Evolutionary conservation across 2,113 vertebrate genomes (phyloP), one percentile per base, ranked within the genome.

Genomic region (Circaetus cinerascens): DNA sequence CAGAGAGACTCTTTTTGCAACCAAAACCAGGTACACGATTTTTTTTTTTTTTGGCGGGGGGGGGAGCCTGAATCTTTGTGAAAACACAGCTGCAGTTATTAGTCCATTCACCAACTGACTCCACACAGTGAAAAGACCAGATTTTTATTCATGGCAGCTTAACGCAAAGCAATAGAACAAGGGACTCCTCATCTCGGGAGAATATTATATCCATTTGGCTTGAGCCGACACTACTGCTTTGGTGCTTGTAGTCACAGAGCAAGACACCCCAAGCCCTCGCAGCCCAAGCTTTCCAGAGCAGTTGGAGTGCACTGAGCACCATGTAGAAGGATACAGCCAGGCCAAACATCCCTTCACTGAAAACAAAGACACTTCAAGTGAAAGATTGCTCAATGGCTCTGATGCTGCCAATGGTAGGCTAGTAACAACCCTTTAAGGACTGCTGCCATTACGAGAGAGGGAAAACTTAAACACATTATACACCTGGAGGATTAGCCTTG

Each of bases 271-370:
- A 21, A 36, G n/a, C 0, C 0, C 57, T 57, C 51, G 18, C 34
- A 51, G 29, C 29, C 38, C 38, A 40, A 56, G 45, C 15, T 13
- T 62, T 53, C 64, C 55, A 53, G 23, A 80, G 48, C 4, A 2
- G 16, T 0, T 50, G 50, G 36, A 60, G 32, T 1, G 3, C 17
- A 40, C 26, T 0, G 0, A 75, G 46, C 72, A 88, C 26, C 56
- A 27, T 0, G 8, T 0, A n/a, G 43, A 86, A 57, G 21, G 29
- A 75, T 1, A 48, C 13, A 78, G 73, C 5, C 73, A 62, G 50
- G 30, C 15, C 74, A 90, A 60, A 88, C 27, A 48, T 19, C 10
- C 48, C 62, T 51, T 27, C 0, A 0, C 18, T 53, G 74, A 75
- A 90, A 90, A 79, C 9, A 57, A 77, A 41, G 46, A 13, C 26